Evolutionary conservation across 2,888 invertebrate genomes (phyloP).

Genomic region (Tipula vernalis): DNA sequence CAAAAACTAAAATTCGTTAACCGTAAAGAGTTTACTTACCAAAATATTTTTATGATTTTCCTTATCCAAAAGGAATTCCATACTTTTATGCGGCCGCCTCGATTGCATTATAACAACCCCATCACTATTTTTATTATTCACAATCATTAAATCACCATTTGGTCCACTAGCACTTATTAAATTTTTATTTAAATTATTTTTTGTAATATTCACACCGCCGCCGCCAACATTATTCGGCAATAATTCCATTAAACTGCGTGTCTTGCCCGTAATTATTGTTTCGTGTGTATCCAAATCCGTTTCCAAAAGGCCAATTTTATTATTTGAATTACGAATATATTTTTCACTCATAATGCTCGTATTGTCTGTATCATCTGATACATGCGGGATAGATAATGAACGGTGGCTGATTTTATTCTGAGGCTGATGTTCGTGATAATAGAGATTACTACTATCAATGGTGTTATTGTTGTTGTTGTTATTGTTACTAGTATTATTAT

Average conservation of each 20-base stretch:
- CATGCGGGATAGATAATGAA: neutral
- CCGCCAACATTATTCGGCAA: neutral
- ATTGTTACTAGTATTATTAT: neutral
- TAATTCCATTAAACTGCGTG: constrained; percentile 54
- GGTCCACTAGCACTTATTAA: constrained; percentile 16
- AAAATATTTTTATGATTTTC: constrained; percentile 76
- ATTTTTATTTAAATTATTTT: neutral
- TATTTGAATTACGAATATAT: neutral
- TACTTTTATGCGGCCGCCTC: constrained; percentile 67
- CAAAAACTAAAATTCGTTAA: too few species aligned
- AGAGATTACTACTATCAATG: constrained; percentile 22
- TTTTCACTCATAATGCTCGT: constrained; percentile 8
- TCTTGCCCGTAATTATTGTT: constrained; percentile 47
- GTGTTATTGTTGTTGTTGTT: neutral
- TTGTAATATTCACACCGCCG: neutral
- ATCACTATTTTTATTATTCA: neutral
- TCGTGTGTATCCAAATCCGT: constrained; percentile 76
- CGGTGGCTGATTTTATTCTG: neutral
- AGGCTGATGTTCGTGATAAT: constrained; percentile 18
- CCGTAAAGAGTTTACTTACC: constrained; percentile 47
- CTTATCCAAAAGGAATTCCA: constrained; percentile 91
- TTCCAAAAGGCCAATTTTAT: constrained; percentile 66
- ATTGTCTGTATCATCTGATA: neutral
- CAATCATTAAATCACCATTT: neutral
- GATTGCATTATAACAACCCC: constrained; percentile 15